Evolutionary conservation across 2,113 vertebrate genomes (phyloP).

Genomic region (Lampris megalopsis): DNA sequence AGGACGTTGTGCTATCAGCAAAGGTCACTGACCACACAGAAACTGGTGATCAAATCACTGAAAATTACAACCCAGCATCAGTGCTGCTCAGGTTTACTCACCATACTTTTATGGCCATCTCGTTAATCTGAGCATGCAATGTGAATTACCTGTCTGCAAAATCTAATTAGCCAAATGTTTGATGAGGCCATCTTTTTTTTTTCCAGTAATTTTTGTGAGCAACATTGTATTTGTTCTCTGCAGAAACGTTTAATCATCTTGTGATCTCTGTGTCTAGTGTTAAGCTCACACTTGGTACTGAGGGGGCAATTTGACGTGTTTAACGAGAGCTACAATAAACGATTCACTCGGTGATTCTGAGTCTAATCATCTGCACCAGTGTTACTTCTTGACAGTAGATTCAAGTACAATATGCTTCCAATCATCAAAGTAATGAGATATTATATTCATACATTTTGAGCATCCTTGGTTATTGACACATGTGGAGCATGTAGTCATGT

Average conservation of each 20-base stretch:
- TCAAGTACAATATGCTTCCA: neutral
- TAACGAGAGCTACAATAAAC: neutral
- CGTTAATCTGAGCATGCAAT: no score
- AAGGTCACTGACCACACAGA: no score
- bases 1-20: no score
- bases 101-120: no score
- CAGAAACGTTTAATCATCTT: neutral
- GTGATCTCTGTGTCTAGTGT: neutral
- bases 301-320: neutral
- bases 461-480: neutral
- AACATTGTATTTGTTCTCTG: neutral
- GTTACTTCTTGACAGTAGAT: neutral
- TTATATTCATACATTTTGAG: conserved; percentile 8
- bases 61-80: no score
- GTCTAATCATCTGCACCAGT: neutral
- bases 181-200: no score
- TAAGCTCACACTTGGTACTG: neutral
- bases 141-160: no score
- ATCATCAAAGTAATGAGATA: conserved; percentile 2
- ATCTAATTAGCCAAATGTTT: no score
- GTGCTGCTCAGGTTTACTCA: no score
- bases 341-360: neutral
- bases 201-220: neutral
- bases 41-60: no score
- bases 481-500: no score